Conservation (phyloP, 2,888 invertebrate genomes). For the Trachelus stipa region DNA sequence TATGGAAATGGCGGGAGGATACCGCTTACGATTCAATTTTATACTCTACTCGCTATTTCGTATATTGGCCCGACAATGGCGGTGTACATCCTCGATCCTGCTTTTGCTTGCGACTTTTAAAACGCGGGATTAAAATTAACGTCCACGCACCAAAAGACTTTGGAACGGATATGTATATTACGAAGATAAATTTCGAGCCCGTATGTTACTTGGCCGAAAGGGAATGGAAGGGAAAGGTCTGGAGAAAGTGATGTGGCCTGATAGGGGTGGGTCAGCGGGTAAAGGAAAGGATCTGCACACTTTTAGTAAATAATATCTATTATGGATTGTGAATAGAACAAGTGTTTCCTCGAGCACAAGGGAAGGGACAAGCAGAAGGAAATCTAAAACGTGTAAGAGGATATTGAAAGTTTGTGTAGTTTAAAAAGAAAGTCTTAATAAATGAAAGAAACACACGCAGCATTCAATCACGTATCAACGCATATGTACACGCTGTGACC, state of each 20-base stretch:
- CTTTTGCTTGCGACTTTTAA: neutral
- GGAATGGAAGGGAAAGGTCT: neutral
- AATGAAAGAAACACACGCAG: neutral
- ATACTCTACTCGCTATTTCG: neutral
- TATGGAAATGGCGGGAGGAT: neutral
- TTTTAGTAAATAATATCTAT: neutral
- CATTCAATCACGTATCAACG: neutral
- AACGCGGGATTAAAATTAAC: neutral
- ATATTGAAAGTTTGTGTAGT: too few relatives aligned
- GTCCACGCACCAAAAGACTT: neutral
- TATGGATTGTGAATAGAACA: neutral
- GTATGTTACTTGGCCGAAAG: neutral
- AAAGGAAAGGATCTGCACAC: neutral
- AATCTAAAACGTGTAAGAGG: neutral
- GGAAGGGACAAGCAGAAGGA: neutral
- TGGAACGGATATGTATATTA: neutral
- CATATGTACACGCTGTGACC: neutral
- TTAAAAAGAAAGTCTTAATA: neutral
- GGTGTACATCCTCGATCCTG: neutral
- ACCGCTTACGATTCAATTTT: neutral
- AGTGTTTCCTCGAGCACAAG: neutral
- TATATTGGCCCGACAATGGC: neutral
- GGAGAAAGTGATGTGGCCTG: neutral
- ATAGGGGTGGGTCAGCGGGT: neutral
- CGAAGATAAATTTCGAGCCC: neutral